Evolutionary conservation across 2,797 vertebrate species (phyloP).

Genomic region (Gymnothorax reevesii): DNA sequence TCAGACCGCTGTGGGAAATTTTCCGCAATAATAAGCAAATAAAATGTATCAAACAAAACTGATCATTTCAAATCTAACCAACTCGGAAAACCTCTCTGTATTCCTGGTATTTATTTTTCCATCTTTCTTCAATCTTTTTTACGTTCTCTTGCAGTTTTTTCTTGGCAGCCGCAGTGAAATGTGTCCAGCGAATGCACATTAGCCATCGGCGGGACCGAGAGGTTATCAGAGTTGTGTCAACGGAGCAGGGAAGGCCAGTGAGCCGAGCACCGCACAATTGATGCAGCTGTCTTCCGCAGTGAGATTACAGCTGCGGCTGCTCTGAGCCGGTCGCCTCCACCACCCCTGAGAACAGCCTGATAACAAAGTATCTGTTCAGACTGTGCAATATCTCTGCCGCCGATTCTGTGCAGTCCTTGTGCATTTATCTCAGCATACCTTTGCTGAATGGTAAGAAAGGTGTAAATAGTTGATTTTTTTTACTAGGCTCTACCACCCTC

Average conservation of each 20-base stretch:
- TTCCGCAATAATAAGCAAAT: not conserved
- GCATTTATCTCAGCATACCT: not conserved
- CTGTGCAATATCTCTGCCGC: not conserved
- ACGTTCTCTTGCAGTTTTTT: too few species aligned
- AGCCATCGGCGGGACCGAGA: not conserved
- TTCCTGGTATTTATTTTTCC: not conserved
- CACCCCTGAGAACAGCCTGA: not conserved
- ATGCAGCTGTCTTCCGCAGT: slow-evolving; percentile 4
- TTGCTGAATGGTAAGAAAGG: too few species aligned
- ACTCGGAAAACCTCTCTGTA: not conserved
- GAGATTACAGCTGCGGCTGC: not conserved
- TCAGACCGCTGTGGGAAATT: not conserved
- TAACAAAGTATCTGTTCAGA: slow-evolving; percentile 9
- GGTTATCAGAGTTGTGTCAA: slow-evolving; percentile 7
- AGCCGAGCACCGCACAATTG: not conserved
- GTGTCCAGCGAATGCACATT: not conserved
- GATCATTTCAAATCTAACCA: not conserved
- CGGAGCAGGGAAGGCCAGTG: not conserved
- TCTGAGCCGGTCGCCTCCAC: too few species aligned
- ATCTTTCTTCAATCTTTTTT: too few species aligned
- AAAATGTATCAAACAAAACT: not conserved
- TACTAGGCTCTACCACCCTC: too few species aligned
- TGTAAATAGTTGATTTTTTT: too few species aligned
- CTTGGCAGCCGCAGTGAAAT: not conserved
- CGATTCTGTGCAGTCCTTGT: not conserved